phyloP scores from a whole-genome alignment of 2,888 invertebrate species.

The Sphaeridia pumilis region DNA sequence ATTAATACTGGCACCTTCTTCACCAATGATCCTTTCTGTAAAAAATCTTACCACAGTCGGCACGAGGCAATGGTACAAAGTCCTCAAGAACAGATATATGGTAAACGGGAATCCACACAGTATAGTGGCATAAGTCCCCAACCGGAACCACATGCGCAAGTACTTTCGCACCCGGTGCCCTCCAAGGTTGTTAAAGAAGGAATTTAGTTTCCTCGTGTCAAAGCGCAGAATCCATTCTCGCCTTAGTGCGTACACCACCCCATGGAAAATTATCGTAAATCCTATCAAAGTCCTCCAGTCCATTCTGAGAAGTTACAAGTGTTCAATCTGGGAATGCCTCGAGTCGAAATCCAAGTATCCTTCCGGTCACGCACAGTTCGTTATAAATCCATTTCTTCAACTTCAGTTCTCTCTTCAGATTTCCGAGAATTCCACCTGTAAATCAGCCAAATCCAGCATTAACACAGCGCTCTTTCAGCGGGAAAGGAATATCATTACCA shows the following conservation, averaged over 20 bases:
- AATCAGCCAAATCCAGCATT: too few relatives aligned
- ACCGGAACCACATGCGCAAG: constrained; percentile 33
- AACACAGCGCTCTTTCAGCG: too few relatives aligned
- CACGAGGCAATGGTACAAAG: constrained; percentile 28
- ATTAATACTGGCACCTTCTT: too few relatives aligned
- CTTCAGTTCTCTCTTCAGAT: too few relatives aligned
- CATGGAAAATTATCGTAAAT: constrained; percentile 35
- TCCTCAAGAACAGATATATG: constrained; percentile 32
- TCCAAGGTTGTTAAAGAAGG: constrained; percentile 29
- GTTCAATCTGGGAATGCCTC: too few relatives aligned
- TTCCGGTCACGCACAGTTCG: too few relatives aligned
- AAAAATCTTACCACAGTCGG: constrained; percentile 31
- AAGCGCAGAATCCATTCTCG: constrained; percentile 30
- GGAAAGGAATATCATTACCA: too few relatives aligned
- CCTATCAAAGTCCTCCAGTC: constrained; percentile 35
- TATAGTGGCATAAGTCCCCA: constrained; percentile 33
- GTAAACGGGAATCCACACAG: constrained; percentile 35
- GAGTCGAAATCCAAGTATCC: too few relatives aligned
- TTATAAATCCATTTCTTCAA: too few relatives aligned
- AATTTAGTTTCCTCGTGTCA: constrained; percentile 32
- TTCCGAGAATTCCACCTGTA: too few relatives aligned
- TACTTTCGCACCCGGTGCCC: constrained; percentile 28
- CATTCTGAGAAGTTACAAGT: constrained; percentile 28
- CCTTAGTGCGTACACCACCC: constrained; percentile 27
- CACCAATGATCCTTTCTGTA: background rate